Evolutionary conservation across 2,888 invertebrate species (phyloP).

Genomic region (Nematopogon swammerdamellus): DNA sequence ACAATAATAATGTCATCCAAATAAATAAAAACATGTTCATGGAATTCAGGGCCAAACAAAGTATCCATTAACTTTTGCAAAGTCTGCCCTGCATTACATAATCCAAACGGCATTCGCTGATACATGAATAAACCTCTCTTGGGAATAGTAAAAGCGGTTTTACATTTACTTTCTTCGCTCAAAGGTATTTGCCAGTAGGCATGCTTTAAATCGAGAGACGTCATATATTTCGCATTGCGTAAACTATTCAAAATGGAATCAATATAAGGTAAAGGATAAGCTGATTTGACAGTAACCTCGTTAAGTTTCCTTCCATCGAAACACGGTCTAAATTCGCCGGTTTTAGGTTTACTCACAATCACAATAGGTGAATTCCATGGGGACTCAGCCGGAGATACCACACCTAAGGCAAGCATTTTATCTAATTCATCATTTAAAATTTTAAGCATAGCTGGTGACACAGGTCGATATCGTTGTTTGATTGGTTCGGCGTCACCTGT

Average conservation of each 20-base stretch:
- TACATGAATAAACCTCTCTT: slow-evolving; percentile 5
- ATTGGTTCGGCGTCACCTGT: slow-evolving; percentile 3
- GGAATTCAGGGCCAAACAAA: slow-evolving; percentile 11
- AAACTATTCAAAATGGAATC: slow-evolving; percentile 1
- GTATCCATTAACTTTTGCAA: slow-evolving; percentile 11
- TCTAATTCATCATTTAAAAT: slow-evolving; percentile 1
- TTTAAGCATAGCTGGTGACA: slow-evolving; percentile 3
- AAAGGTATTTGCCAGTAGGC: slow-evolving; percentile 4
- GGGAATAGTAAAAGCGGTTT: slow-evolving; percentile 5
- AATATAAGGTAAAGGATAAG: slow-evolving; percentile 8
- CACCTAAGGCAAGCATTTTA: not conserved
- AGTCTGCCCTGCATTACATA: slow-evolving; percentile 9
- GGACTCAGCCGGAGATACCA: not conserved
- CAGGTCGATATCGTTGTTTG: slow-evolving; percentile 2
- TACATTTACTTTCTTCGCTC: not conserved
- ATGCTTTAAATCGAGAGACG: slow-evolving; percentile 6
- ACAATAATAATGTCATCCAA: slow-evolving; percentile 13
- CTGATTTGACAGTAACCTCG: slow-evolving; percentile 4
- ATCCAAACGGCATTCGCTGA: slow-evolving; percentile 2
- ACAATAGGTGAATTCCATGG: not conserved
- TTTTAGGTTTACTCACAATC: not conserved
- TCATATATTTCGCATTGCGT: slow-evolving; percentile 6
- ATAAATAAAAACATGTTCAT: slow-evolving; percentile 13
- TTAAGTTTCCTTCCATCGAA: slow-evolving; percentile 5
- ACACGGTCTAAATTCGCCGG: not conserved